Evolutionary conservation across 2,888 invertebrate genomes (phyloP).

Genomic region (Trichogramma evanescens): DNA sequence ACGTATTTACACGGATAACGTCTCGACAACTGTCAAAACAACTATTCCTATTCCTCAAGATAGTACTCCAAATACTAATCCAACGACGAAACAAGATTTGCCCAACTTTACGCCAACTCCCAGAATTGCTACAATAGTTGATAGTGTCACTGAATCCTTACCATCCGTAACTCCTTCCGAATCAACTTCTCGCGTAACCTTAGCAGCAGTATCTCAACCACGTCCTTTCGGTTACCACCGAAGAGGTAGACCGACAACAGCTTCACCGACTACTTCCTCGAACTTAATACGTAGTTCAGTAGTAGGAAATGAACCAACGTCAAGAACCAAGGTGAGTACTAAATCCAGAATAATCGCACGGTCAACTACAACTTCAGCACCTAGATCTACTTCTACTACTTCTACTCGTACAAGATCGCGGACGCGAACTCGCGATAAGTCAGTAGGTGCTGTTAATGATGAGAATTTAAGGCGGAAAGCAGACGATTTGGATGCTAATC

Average conservation of each 20-base stretch:
- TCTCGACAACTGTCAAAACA: conserved; percentile 13
- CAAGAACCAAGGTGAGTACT: conserved; percentile 44
- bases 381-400: conserved; percentile 2
- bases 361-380: conserved; percentile 30
- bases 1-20: conserved; percentile 6
- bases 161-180: conserved; percentile 19
- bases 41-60: conserved; percentile 13
- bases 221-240: conserved; percentile 52
- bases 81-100: conserved; percentile 5
- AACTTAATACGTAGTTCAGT: conserved; percentile 22
- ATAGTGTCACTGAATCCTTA: conserved; percentile 29
- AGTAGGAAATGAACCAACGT: conserved; percentile 30
- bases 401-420: conserved; percentile 24
- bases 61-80: conserved; percentile 2
- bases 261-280: conserved; percentile 26
- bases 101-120: conserved; percentile 5
- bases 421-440: conserved; percentile 34
- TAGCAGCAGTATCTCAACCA: conserved; percentile 49
- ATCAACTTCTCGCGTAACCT: conserved; percentile 24
- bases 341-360: conserved; percentile 41
- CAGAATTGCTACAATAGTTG: conserved; percentile 34
- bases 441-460: conserved; percentile 24
- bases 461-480: conserved; percentile 16
- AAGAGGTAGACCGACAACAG: conserved; percentile 45
- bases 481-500: conserved; percentile 17